Evolutionary conservation across 2,797 vertebrate species (phyloP).

Genomic region (Aselliscus stoliczkanus): DNA sequence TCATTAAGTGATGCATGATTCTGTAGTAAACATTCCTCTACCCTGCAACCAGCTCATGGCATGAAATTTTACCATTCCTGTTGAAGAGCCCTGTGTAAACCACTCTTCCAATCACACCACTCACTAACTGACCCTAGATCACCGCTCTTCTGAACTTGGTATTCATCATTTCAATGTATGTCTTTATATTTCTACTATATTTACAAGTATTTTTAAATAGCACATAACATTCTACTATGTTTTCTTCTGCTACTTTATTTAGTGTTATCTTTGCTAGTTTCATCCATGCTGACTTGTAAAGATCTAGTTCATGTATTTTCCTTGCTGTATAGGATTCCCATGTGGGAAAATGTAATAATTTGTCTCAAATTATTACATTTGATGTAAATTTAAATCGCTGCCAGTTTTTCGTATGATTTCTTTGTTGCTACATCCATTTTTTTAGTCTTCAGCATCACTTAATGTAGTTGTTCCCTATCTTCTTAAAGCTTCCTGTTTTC

Average conservation of each 20-base stretch:
- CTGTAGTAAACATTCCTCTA: not conserved
- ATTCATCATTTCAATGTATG: not conserved
- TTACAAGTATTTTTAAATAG: not conserved
- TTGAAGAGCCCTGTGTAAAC: not conserved
- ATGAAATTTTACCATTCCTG: not conserved
- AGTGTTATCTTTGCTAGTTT: not conserved
- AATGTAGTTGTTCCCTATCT: not conserved
- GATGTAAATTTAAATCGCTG: conserved; percentile 1
- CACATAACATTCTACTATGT: not conserved
- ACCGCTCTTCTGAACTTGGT: not conserved
- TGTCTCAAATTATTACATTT: not conserved
- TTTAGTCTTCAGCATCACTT: not conserved
- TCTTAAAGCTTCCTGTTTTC: not conserved
- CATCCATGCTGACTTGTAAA: not conserved
- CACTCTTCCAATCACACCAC: not conserved
- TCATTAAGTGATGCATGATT: not conserved
- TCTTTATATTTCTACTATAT: not conserved
- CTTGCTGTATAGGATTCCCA: not conserved
- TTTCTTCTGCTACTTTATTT: not conserved
- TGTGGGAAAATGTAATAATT: not conserved
- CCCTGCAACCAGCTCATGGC: not conserved
- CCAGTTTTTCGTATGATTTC: not conserved
- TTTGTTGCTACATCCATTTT: not conserved
- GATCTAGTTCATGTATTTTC: not conserved
- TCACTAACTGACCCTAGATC: not conserved